These are phyloP conservation scores for Molanna angustata DNA, from an alignment of 2,888 invertebrate species.

Conservation along the genomic window DNA sequence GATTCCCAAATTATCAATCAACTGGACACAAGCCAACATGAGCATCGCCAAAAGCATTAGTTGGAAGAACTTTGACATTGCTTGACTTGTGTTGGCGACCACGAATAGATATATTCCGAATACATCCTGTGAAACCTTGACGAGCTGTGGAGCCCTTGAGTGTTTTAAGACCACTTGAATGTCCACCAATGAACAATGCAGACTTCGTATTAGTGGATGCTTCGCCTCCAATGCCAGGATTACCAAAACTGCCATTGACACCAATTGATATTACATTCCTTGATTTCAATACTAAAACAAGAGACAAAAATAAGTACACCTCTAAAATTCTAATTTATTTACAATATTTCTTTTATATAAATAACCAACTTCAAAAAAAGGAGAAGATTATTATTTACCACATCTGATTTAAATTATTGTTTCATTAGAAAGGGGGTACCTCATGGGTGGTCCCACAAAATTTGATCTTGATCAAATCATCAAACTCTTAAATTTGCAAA, in stretches of 20 bases:
- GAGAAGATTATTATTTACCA: too few species aligned
- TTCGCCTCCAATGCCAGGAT: slow-evolving; percentile 67
- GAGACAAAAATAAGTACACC: neutral
- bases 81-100: slow-evolving; percentile 2
- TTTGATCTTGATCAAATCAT: too few species aligned
- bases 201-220: slow-evolving; percentile 72
- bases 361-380: too few species aligned
- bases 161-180: slow-evolving; percentile 53
- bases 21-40: slow-evolving; percentile 77
- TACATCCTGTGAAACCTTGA: slow-evolving; percentile 76
- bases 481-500: too few species aligned
- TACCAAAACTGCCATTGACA: slow-evolving; percentile 76
- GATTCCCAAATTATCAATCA: slow-evolving; percentile 59
- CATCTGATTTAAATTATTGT: too few species aligned
- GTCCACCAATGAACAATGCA: slow-evolving; percentile 89
- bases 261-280: slow-evolving; percentile 85
- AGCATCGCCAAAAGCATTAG: slow-evolving; percentile 68
- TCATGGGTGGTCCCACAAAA: too few species aligned
- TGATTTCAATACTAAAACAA: slow-evolving; percentile 73
- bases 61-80: slow-evolving; percentile 41
- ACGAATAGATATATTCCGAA: slow-evolving; percentile 60
- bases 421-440: too few species aligned
- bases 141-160: slow-evolving; percentile 67
- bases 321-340: neutral
- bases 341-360: neutral